Conservation (phyloP, 2,797 vertebrate species). For the Harpagifer antarcticus region DNA sequence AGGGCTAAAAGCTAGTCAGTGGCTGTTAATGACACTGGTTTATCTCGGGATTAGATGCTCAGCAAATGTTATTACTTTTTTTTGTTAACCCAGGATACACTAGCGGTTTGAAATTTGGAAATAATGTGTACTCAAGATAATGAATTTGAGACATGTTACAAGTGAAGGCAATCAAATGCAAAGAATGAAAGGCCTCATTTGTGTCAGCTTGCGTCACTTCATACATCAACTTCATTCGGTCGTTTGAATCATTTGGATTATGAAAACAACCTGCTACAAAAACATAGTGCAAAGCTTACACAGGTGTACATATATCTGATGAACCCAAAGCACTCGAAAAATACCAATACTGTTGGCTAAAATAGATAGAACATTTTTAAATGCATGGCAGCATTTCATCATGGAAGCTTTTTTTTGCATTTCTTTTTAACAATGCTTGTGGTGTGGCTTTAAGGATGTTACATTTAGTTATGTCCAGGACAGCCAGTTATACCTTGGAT, state of each 20-base stretch:
- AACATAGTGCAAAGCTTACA: background rate
- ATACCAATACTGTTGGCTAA: background rate
- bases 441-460: background rate
- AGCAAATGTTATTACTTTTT: background rate
- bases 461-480: background rate
- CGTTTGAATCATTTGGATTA: background rate
- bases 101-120: conserved; percentile 17
- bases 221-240: background rate
- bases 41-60: background rate
- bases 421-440: background rate
- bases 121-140: background rate
- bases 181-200: background rate
- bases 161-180: background rate
- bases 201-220: background rate
- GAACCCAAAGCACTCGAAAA: background rate
- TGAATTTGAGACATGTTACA: background rate
- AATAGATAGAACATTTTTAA: background rate
- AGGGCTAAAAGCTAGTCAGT: conserved; percentile 22
- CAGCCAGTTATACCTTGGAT: background rate
- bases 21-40: conserved; percentile 11
- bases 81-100: background rate
- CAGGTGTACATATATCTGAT: background rate
- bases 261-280: background rate
- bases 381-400: background rate
- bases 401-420: background rate